These are phyloP conservation scores for Huso huso DNA, from an alignment of 2,797 vertebrate genomes.

Conservation along the genomic window DNA sequence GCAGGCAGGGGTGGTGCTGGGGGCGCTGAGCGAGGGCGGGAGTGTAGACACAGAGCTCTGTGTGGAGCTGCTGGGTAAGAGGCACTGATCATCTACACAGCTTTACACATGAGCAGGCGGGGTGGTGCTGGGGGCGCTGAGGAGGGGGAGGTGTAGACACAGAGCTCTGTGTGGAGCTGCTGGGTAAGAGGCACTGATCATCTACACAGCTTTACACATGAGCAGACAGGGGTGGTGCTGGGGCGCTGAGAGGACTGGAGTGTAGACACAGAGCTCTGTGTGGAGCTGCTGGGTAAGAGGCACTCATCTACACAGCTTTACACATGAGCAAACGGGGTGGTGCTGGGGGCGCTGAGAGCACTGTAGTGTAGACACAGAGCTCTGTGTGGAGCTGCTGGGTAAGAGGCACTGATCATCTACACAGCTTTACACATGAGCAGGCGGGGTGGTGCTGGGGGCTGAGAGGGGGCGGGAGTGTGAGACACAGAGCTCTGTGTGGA, in stretches of 20 bases:
- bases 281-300: constrained; percentile 77
- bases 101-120: constrained; percentile 26
- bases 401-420: too few species aligned
- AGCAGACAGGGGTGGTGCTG: constrained; percentile 70
- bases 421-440: constrained; percentile 26
- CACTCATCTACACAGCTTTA: constrained; percentile 32
- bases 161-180: constrained; percentile 80
- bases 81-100: constrained; percentile 41
- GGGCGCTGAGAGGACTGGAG: constrained; percentile 67
- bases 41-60: too few species aligned
- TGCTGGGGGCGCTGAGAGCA: constrained; percentile 67
- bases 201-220: constrained; percentile 26
- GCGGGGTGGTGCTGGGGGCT: constrained; percentile 71
- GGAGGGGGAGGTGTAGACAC: constrained; percentile 78
- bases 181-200: constrained; percentile 74
- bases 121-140: constrained; percentile 65
- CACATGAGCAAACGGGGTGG: constrained; percentile 45
- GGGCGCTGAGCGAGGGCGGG: too few species aligned
- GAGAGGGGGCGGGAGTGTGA: constrained; percentile 75
- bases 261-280: constrained; percentile 61
- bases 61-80: too few species aligned
- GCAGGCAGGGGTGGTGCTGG: too few species aligned
- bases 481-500: constrained; percentile 38
- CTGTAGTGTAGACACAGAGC: constrained; percentile 56
- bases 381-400: constrained; percentile 38